Evolutionary conservation across 30 jellyfish, hydroid and myxozoan species (phyloP), one percentile per base, ranked within the genome.

Genomic region (Mastigias papua): DNA sequence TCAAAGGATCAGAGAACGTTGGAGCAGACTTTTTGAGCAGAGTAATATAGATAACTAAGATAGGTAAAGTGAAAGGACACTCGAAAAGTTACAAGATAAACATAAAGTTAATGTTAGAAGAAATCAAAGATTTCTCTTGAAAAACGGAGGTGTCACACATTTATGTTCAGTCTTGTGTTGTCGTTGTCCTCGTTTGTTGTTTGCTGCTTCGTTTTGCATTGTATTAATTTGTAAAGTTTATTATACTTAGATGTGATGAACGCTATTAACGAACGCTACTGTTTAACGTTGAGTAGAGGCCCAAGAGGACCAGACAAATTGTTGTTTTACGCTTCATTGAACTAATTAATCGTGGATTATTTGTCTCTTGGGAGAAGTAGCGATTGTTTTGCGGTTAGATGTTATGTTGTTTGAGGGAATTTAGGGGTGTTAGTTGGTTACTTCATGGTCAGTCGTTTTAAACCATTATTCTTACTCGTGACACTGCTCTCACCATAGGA

Each of bases 71-170:
- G 82, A 71, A n/a, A 30, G 82, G 48, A 71, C 82, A 75, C 49
- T 75, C 75, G 49, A 75, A 50, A 48, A 75, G 49, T 75, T 26
- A 75, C 86, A 75, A 26, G 49, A 6, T 75, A 75, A 75, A 48
- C 86, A 75, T 75, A 75, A 75, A 26, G 72, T 75, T 46, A 48
- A 42, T 42, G 73, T 50, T 75, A 58, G 20, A 75, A 75, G 86
- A 75, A 48, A 75, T 75, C 86, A 35, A 75, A 75, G 86, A 75
- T 75, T 26, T 75, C 86, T 75, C 72, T 75, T 75, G 74, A 75
- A 75, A 75, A 75, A 75, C 74, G 86, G 74, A 75, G 86, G 82
- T 73, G 85, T 73, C 81, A 69, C 81, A 69, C 81, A 69, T n/a
- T 69, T 69, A 63, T 63, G 74, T 63, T 27, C 74, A 63, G 74